Conservation (phyloP, 53 echinoderm and acorn worm genomes). For the Actinopyga echinites region DNA sequence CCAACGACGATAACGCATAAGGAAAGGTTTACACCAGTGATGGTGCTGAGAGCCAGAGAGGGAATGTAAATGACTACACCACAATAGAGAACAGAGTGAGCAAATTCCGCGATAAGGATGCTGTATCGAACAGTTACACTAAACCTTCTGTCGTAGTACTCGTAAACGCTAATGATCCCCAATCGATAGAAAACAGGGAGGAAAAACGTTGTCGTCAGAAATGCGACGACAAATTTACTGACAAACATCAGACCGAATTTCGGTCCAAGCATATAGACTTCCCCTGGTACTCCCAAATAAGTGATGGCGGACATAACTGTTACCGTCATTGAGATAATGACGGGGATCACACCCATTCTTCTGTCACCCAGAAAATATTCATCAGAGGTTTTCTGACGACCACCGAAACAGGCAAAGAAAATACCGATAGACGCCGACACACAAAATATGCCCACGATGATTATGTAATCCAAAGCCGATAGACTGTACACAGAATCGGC, state of each 20-base stretch:
- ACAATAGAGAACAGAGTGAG: neutral
- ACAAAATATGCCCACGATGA: neutral
- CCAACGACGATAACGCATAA: neutral
- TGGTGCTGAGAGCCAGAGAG: neutral
- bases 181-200: conserved; percentile 17
- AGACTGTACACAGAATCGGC: neutral
- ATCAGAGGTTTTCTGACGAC: neutral
- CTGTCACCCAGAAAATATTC: conserved; percentile 13
- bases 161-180: neutral
- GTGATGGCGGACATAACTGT: conserved; percentile 18
- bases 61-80: neutral
- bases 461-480: neutral
- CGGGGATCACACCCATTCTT: neutral
- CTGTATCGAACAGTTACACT: neutral
- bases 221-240: neutral
- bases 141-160: conserved; percentile 25
- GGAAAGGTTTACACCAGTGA: conserved; percentile 1
- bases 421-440: neutral
- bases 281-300: neutral
- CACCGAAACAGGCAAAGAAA: conserved; percentile 4
- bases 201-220: neutral
- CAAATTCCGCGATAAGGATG: neutral
- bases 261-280: conserved; percentile 17
- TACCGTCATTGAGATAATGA: neutral
- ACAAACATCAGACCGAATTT: neutral